Percentiles rank a stretch among this genome's conserved stretches.
Conservation (phyloP, 1,140 invertebrate genomes). For the Vanessa atalanta region DNA sequence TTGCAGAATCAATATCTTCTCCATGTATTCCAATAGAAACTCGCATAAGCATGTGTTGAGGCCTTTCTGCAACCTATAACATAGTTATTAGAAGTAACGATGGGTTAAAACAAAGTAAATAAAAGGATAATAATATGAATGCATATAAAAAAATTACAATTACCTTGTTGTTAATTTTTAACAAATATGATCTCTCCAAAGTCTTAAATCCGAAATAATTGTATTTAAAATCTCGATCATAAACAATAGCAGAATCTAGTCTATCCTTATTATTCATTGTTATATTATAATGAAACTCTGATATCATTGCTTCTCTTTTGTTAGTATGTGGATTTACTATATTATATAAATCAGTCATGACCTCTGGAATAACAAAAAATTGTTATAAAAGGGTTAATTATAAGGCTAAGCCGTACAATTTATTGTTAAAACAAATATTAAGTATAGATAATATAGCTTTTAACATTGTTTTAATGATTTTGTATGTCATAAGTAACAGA, state of each 20-base stretch:
- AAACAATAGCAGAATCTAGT: constrained; percentile 98
- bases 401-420: no score
- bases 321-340: constrained; percentile 88
- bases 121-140: no score
- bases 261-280: constrained; percentile 93
- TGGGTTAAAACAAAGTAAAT: neutral
- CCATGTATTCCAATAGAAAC: constrained; percentile 98
- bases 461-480: no score
- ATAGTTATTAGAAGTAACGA: neutral
- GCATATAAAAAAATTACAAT: neutral
- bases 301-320: constrained; percentile 90
- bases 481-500: no score
- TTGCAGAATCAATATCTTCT: constrained; percentile 94
- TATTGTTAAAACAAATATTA: no score
- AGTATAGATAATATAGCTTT: no score
- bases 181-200: constrained; percentile 95
- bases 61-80: constrained; percentile 91
- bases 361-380: constrained; percentile 85
- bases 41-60: constrained; percentile 99
- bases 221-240: constrained; percentile 98
- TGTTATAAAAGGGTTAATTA: no score
- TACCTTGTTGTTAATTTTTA: constrained; percentile 95
- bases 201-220: constrained; percentile 99
- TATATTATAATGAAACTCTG: constrained; percentile 90
- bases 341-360: constrained; percentile 93